Evolutionary conservation across 2,888 invertebrate species (phyloP), one percentile per base, ranked within the genome.

Genomic region (Ormyrus thymus): DNA sequence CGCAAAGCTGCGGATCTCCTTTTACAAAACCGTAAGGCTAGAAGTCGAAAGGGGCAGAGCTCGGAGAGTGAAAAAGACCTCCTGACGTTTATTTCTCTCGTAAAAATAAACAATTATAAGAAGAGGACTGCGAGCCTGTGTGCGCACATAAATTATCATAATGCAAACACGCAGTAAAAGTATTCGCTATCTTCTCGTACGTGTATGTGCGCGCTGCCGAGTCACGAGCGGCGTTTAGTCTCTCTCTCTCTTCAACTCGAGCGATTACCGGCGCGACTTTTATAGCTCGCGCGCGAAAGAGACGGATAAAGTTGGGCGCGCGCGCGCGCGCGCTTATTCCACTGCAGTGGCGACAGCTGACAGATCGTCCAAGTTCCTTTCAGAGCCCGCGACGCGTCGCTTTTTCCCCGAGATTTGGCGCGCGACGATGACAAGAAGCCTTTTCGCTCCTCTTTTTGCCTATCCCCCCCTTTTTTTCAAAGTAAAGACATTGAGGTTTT

Each of bases 31-130:
- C 13, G 48, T 55, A 46, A 55, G 50, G n/a, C 45, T 76, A 62
- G 43, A 10, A 64, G 48, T 45, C 50, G 48, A 66, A 29, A 51
- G 58, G 51, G 53, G 13, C 15, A 9, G 9, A 69, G 50, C 15
- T 11, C 55, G 58, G n/a, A 13, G 66, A 65, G 55, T 70, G 64
- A 73, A 72, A 64, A 77, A 70, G 77, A 71, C 65, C 77, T 70
- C 56, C 65, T 71, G 78, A 80, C 71, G 75, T 78, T 78, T 78
- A 81, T 76, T 73, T 66, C 69, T 53, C 76, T 76, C 76, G 46
- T 79, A 81, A 81, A 81, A 81, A 81, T 79, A 76, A 81, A 79
- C 72, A 79, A 81, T 81, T 79, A 76, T 76, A 79, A 81, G 73
- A 66, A 59, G 77, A 75, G 65, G 69, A 68, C 72, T 71, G 64